Percentiles rank a stretch among this genome's conserved stretches.
Evolutionary conservation across 2,797 vertebrate species (phyloP).

Genomic region (Lophotriccus pileatus): DNA sequence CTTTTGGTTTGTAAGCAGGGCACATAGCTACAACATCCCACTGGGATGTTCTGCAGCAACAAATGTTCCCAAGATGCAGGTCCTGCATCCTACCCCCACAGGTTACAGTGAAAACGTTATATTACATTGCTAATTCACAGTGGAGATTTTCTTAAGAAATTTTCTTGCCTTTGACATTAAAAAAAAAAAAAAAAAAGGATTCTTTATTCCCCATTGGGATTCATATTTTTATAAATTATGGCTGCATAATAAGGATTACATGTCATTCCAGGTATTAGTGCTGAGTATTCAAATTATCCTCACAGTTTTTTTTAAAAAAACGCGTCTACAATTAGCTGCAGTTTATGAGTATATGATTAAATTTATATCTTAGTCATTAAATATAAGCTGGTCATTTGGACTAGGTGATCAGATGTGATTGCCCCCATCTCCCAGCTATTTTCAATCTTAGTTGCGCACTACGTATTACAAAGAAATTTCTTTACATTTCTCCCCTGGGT

Average conservation of each 20-base stretch:
- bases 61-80: neutral
- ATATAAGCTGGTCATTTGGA: neutral
- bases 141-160: neutral
- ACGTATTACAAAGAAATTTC: neutral
- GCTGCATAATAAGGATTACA: conserved; percentile 5
- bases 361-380: neutral
- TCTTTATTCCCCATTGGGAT: neutral
- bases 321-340: neutral
- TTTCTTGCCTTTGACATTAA: neutral
- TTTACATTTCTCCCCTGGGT: neutral
- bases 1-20: neutral
- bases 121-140: neutral
- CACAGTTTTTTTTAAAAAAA: neutral
- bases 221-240: neutral
- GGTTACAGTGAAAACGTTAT: neutral
- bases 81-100: neutral
- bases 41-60: neutral
- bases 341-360: neutral
- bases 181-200: neutral
- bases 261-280: neutral
- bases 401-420: neutral
- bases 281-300: neutral
- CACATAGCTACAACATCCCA: neutral
- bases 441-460: neutral
- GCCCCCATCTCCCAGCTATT: neutral